Conservation (phyloP, 2,113 vertebrate genomes). For the Chinchilla lanigera region DNA sequence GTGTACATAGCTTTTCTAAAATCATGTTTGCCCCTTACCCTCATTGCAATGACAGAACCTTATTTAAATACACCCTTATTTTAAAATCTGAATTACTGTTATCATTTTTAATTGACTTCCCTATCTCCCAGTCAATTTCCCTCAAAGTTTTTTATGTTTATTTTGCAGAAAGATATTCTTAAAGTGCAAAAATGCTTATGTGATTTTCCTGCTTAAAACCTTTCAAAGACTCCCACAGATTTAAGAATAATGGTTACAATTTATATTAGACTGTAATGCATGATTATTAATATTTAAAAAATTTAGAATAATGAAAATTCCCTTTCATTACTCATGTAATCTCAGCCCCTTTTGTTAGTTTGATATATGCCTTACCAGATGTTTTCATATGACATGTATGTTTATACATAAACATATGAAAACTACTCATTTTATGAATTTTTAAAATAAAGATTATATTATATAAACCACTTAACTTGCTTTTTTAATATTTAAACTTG, state of each 20-base stretch:
- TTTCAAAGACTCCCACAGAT: neutral
- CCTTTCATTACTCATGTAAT: neutral
- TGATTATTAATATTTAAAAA: constrained; percentile 48
- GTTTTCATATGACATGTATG: neutral
- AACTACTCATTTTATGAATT: neutral
- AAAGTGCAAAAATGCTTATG: neutral
- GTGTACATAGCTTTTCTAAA: neutral
- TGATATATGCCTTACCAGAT: neutral
- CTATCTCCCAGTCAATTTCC: neutral
- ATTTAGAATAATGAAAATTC: constrained; percentile 28
- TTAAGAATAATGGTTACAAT: constrained; percentile 36
- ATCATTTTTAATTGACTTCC: neutral
- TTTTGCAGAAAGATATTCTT: neutral
- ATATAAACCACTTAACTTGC: neutral
- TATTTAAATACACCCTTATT: neutral
- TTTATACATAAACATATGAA: neutral
- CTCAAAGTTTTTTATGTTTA: neutral
- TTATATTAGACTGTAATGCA: neutral
- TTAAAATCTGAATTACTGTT: neutral
- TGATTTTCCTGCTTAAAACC: neutral
- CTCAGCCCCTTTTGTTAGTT: neutral
- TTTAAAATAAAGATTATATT: constrained; percentile 2
- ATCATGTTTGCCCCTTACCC: neutral
- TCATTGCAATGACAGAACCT: neutral
- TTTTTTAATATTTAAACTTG: constrained; percentile 35